Conservation (phyloP, 2,113 vertebrate species). For the Actenoides hombroni region DNA sequence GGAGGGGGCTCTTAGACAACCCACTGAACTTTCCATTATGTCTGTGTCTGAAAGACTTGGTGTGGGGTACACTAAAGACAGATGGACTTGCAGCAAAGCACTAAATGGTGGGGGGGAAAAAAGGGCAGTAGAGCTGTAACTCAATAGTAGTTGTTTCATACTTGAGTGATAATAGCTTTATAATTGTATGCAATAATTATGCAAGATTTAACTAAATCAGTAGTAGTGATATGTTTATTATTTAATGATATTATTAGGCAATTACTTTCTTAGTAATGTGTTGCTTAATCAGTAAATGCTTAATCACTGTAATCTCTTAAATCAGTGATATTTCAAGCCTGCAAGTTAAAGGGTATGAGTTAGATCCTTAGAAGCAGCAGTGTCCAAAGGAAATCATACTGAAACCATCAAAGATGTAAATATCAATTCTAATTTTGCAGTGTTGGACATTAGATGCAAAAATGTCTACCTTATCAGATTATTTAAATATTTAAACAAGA, state of each 20-base stretch:
- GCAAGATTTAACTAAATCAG: not conserved
- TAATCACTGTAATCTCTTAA: not conserved
- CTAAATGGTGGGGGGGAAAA: not conserved
- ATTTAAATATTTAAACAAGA: not conserved
- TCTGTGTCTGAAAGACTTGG: not conserved
- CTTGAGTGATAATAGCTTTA: not conserved
- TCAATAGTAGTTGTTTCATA: not conserved
- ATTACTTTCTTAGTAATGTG: not conserved
- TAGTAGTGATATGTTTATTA: not conserved
- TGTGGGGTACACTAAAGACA: accelerated
- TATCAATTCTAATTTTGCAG: not conserved
- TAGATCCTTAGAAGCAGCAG: not conserved
- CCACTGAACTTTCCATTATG: not conserved
- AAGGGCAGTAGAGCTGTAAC: not conserved
- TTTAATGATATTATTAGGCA: not conserved
- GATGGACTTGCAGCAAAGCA: not conserved
- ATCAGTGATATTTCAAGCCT: not conserved
- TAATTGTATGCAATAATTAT: not conserved
- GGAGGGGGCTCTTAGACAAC: not conserved
- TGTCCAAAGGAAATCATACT: not conserved
- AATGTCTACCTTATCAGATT: not conserved
- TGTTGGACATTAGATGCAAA: not conserved
- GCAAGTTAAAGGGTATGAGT: not conserved
- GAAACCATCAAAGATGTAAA: not conserved
- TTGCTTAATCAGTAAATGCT: not conserved